A percentile compares a stretch with the other conserved stretches of the same genome.
Conservation (phyloP, 2,888 invertebrate genomes). For the Thecocarcelia acutangulata region DNA sequence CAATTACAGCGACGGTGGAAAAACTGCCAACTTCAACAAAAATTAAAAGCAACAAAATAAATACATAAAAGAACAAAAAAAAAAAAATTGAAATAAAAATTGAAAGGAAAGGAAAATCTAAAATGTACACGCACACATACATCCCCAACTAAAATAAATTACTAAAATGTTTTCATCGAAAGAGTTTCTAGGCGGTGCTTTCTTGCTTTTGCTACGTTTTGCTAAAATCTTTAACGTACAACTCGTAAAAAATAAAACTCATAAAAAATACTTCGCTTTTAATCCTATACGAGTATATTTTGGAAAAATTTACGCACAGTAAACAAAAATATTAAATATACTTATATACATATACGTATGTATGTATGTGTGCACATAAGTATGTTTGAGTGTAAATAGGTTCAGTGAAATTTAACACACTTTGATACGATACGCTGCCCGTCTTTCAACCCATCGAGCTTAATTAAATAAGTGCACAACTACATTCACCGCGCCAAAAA, state of each 20-base stretch:
- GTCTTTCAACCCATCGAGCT: not conserved
- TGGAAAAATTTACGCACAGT: not conserved
- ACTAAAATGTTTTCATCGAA: slow-evolving; percentile 43
- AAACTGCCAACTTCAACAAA: not conserved
- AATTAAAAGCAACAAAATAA: slow-evolving; percentile 12
- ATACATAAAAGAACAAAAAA: too few species aligned
- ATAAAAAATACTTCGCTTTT: slow-evolving; percentile 47
- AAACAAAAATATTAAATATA: not conserved
- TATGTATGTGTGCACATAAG: too few species aligned
- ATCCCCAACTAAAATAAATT: slow-evolving; percentile 17
- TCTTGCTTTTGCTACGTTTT: not conserved
- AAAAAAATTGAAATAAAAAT: not conserved
- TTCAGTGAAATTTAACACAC: slow-evolving; percentile 4
- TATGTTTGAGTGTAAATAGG: not conserved
- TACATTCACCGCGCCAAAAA: not conserved
- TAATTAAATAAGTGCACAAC: not conserved
- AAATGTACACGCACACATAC: too few species aligned
- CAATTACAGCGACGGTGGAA: slow-evolving; percentile 40
- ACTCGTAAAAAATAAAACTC: slow-evolving; percentile 55
- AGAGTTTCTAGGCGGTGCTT: slow-evolving; percentile 3
- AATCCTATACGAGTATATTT: slow-evolving; percentile 25
- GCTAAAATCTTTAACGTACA: slow-evolving; percentile 43
- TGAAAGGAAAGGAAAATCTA: slow-evolving; percentile 20
- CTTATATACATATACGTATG: not conserved
- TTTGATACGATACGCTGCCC: not conserved